Base-by-base conservation (phyloP, 2,888 invertebrate genomes). In the Priocnemis perturbator region DNA sequence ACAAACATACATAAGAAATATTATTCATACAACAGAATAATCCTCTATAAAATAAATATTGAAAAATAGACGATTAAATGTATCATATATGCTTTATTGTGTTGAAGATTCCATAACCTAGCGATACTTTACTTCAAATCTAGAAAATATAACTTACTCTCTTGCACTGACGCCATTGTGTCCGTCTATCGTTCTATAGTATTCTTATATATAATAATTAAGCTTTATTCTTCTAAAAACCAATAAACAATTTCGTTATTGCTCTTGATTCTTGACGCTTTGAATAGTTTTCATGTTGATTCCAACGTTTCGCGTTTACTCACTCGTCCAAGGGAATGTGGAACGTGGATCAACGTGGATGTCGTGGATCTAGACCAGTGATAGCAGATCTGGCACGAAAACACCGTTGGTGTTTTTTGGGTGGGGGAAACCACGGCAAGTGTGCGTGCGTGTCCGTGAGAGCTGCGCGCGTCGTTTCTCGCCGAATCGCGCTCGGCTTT, bases 91-190 rank as follows among this genome's bases (percentile, higher is more conserved):
- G 30, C 63, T 45, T 23, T 20, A 23, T 53, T 47, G 30, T 48
- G 7, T 52, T n/a, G 50, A 19, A 68, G 52, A 60, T 48, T n/a
- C n/a, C 30, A 37, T n/a, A 57, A 37, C 53, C 19, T 50, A 44
- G 55, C 11, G 56, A 15, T 23, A 37, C 26, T 19, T 20, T 37
- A n/a, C 7, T 37, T 9, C 7, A 9, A 11, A 37, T 37, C 14
- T 9, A 37, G 7, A 11, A 37, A 37, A 37, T 11, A 37, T 11
- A 11, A 37, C 37, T 37, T 37, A 83, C 84, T 74, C 17, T 84
- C 84, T 64, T 84, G 84, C 20, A 81, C 68, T 1, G 84, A 81
- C 17, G 84, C 60, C 84, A 84, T 84, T 55, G 56, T 74, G n/a
- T 19, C 19, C 0, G 20, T 17, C 14, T 14, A 44, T 11, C 47